These are phyloP conservation scores for Thalassophryne amazonica DNA, from an alignment of 2,797 vertebrate genomes.

Conservation along the genomic window DNA sequence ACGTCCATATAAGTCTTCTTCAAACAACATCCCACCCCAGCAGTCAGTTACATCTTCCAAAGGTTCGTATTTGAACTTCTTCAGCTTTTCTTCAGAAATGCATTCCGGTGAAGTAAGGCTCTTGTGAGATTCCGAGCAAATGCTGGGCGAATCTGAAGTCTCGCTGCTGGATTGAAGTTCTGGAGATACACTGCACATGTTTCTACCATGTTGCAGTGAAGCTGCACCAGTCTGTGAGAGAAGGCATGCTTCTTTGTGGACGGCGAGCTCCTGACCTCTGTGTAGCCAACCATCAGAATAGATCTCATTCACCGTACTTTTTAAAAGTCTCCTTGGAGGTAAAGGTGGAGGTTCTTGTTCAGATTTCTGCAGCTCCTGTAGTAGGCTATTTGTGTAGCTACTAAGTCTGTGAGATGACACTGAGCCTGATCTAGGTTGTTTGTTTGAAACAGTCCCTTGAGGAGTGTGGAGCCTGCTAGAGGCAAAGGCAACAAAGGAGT, in stretches of 20 bases:
- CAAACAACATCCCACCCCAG: constrained; percentile 64
- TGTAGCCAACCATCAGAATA: constrained; percentile 77
- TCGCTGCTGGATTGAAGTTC: constrained; percentile 46
- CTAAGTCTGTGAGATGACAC: constrained; percentile 16
- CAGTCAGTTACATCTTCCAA: constrained; percentile 51
- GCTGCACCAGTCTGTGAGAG: constrained; percentile 78
- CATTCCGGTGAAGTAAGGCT: constrained; percentile 25
- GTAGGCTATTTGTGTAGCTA: constrained; percentile 2
- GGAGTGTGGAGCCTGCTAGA: constrained; percentile 84
- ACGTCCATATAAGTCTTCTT: constrained; percentile 65
- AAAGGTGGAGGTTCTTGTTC: constrained; percentile 67
- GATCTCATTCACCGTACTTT: constrained; percentile 60
- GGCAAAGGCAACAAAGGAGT: constrained; percentile 90
- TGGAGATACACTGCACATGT: constrained; percentile 37
- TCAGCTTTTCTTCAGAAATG: constrained; percentile 43
- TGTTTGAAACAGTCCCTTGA: constrained; percentile 31
- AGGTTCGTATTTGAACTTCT: constrained; percentile 68
- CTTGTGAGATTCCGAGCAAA: constrained; percentile 13
- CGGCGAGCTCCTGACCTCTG: constrained; percentile 76
- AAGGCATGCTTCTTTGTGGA: constrained; percentile 79
- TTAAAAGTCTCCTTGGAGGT: constrained; percentile 65
- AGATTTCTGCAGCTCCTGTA: constrained; percentile 31
- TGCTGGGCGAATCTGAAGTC: constrained; percentile 29
- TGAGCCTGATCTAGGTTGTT: constrained; percentile 24
- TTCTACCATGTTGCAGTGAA: constrained; percentile 63